Conservation (phyloP, 2,888 invertebrate genomes). For the Mesoligia furuncula region DNA sequence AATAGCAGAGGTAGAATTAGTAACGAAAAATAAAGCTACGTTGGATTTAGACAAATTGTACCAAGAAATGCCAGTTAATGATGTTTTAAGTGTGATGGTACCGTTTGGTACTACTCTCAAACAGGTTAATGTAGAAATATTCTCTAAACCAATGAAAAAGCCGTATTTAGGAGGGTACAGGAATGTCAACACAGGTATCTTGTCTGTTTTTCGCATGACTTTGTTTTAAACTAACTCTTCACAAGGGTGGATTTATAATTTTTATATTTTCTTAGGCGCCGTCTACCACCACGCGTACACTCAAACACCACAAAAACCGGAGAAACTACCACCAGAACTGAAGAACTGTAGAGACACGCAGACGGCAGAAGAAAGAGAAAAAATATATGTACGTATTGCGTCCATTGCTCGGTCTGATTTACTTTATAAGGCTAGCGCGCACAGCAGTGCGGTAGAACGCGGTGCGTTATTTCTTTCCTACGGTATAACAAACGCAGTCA, state of each 20-base stretch:
- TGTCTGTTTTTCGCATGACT: not conserved
- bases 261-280: slow-evolving; percentile 79
- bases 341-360: slow-evolving; percentile 92
- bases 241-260: not conserved
- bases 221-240: not conserved
- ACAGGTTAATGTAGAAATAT: slow-evolving; percentile 88
- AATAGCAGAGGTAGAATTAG: slow-evolving; percentile 84
- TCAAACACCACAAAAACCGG: slow-evolving; percentile 93
- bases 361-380: slow-evolving; percentile 90
- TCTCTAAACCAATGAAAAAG: slow-evolving; percentile 90
- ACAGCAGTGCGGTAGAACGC: not conserved
- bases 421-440: not conserved
- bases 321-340: slow-evolving; percentile 87
- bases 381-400: slow-evolving; percentile 80
- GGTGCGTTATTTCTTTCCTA: not conserved
- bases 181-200: slow-evolving; percentile 92
- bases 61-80: slow-evolving; percentile 83
- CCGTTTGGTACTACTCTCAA: slow-evolving; percentile 82
- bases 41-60: slow-evolving; percentile 85
- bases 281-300: slow-evolving; percentile 95
- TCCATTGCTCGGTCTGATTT: not conserved
- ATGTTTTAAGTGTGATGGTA: slow-evolving; percentile 85
- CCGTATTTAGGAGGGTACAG: slow-evolving; percentile 96
- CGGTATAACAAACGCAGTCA: not conserved
- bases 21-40: slow-evolving; percentile 83